phyloP scores from a whole-genome alignment of 1,140 invertebrate species.

The Cotesia chilonis region DNA sequence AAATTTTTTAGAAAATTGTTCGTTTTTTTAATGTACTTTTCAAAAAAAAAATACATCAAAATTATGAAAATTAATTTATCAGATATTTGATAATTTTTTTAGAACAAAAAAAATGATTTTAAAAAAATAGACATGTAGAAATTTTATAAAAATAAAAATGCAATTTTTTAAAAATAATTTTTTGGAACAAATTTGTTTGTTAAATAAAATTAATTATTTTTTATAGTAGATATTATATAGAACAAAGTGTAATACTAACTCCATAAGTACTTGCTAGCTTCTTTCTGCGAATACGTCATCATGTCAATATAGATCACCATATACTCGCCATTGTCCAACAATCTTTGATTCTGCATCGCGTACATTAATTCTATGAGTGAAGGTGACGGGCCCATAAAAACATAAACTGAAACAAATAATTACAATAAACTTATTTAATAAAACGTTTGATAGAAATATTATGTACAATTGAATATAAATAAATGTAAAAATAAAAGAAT shows the following conservation, averaged over 20 bases:
- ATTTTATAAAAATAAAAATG: too few species aligned
- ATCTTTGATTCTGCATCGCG: constrained; percentile 84
- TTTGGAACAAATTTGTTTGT: too few species aligned
- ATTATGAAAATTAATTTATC: too few species aligned
- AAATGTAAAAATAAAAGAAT: constrained; percentile 16
- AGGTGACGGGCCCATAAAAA: constrained; percentile 84
- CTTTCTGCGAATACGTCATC: constrained; percentile 80
- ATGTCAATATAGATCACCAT: constrained; percentile 95
- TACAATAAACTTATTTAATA: constrained; percentile 56
- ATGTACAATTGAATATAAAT: neutral
- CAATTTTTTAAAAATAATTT: too few species aligned
- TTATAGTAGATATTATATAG: constrained; percentile 6
- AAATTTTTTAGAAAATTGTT: too few species aligned
- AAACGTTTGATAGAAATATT: constrained; percentile 1
- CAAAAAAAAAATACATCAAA: too few species aligned
- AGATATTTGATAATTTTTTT: too few species aligned
- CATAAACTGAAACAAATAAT: constrained; percentile 79
- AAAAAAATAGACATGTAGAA: too few species aligned
- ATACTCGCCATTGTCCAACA: constrained; percentile 92
- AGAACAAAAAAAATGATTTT: too few species aligned
- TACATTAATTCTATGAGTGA: constrained; percentile 89
- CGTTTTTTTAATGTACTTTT: too few species aligned
- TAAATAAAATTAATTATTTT: too few species aligned
- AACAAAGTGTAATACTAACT: constrained; percentile 71
- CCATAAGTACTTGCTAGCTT: constrained; percentile 87